These are phyloP conservation scores for Albula glossodonta DNA, from an alignment of 2,113 vertebrate species.

Conservation along the genomic window DNA sequence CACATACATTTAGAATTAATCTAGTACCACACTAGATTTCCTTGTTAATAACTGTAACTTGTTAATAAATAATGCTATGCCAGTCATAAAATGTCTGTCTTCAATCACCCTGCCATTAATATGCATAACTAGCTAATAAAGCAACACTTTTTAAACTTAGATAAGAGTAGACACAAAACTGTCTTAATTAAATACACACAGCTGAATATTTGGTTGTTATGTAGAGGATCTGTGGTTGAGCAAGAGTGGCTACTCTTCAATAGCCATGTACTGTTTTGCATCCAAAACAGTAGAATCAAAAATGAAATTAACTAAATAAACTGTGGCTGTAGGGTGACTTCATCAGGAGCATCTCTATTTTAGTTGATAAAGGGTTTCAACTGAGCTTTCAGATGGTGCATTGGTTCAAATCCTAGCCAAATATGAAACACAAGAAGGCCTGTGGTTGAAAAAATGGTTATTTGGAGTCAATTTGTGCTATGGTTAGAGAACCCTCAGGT, in stretches of 20 bases:
- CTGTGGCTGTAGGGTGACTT: background rate
- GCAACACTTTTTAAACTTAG: no score
- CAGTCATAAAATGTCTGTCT: no score
- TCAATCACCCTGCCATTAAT: no score
- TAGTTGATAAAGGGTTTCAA: background rate
- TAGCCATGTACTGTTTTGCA: background rate
- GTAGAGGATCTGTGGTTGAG: background rate
- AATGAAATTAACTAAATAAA: background rate
- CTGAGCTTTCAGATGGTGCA: background rate
- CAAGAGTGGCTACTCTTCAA: background rate
- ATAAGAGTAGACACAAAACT: no score
- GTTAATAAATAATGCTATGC: no score
- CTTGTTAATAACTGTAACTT: no score
- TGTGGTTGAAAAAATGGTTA: background rate
- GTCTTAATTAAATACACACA: no score
- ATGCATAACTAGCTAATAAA: no score
- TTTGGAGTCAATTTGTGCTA: background rate
- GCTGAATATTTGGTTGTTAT: no score
- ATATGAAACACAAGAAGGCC: background rate
- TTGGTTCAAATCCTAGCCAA: background rate
- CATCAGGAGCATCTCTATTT: background rate
- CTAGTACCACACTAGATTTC: no score
- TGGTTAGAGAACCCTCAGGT: background rate
- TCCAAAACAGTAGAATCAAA: background rate
- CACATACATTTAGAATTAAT: no score